phyloP scores from a whole-genome alignment of 2,888 invertebrate genomes.

The Plusia festucae region DNA sequence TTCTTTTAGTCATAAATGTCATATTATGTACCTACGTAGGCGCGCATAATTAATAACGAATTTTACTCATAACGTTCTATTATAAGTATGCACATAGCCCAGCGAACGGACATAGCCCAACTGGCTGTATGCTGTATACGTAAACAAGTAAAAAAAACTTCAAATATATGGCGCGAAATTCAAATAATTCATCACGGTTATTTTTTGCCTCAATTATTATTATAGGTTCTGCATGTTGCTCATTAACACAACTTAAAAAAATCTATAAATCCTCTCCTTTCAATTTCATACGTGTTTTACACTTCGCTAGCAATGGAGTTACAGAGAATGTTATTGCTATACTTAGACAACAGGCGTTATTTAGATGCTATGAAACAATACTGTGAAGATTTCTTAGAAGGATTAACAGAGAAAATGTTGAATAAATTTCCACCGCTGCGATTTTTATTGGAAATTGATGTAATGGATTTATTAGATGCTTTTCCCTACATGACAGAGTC shows the following conservation, averaged over 20 bases:
- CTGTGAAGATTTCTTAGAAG: constrained; percentile 70
- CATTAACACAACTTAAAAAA: no score
- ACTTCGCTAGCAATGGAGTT: constrained; percentile 67
- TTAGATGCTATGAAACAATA: constrained; percentile 70
- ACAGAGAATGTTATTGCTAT: constrained; percentile 75
- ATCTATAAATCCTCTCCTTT: no score
- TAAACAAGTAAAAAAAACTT: background rate
- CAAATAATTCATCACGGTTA: background rate
- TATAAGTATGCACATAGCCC: background rate
- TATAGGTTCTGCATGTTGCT: no score
- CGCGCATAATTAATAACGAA: background rate
- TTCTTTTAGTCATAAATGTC: constrained; percentile 1
- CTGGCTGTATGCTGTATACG: background rate
- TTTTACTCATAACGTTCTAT: background rate
- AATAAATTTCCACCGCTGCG: constrained; percentile 79
- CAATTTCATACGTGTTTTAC: constrained; percentile 7
- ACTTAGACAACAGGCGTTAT: constrained; percentile 75
- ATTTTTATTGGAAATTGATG: constrained; percentile 74
- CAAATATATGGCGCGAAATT: background rate
- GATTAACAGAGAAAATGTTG: constrained; percentile 66
- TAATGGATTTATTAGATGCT: constrained; percentile 75
- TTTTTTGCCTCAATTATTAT: no score
- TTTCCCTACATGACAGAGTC: constrained; percentile 71
- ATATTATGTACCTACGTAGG: no score
- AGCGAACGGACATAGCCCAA: background rate